phyloP scores from a whole-genome alignment of 2,797 vertebrate species.

The Hemitrygon akajei region DNA sequence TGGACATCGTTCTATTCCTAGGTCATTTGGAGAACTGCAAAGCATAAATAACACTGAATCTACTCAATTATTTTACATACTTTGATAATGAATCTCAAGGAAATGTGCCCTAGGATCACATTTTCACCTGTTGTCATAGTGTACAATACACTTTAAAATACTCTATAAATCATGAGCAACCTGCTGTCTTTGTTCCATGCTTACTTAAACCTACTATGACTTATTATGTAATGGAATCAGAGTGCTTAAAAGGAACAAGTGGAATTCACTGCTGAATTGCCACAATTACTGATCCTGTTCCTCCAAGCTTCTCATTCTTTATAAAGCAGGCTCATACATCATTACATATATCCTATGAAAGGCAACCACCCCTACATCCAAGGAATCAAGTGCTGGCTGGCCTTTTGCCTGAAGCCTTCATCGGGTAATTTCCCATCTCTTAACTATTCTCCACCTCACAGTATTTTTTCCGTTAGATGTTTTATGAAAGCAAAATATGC shows the following conservation, averaged over 20 bases:
- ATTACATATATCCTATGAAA: background rate
- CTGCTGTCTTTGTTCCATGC: background rate
- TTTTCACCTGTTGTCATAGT: too few species aligned
- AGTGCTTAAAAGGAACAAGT: background rate
- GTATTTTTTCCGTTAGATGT: too few species aligned
- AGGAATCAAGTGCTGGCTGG: background rate
- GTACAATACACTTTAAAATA: background rate
- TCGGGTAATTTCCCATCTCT: background rate
- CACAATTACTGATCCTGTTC: background rate
- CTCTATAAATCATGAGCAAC: background rate
- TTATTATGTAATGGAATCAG: background rate
- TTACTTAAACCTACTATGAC: too few species aligned
- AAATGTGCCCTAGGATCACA: background rate
- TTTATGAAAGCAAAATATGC: too few species aligned
- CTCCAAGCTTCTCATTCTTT: background rate
- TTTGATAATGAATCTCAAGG: background rate
- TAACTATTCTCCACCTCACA: background rate
- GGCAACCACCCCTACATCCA: background rate
- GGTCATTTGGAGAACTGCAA: background rate
- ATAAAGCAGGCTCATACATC: background rate
- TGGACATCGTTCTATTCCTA: background rate
- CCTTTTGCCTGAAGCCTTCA: background rate
- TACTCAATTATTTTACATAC: background rate
- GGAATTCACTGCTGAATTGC: background rate
- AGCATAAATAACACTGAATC: background rate